A percentile compares a stretch with the other conserved stretches of the same genome.
Conservation (phyloP, 2,888 invertebrate species). For the Trachelus troglodyta region DNA sequence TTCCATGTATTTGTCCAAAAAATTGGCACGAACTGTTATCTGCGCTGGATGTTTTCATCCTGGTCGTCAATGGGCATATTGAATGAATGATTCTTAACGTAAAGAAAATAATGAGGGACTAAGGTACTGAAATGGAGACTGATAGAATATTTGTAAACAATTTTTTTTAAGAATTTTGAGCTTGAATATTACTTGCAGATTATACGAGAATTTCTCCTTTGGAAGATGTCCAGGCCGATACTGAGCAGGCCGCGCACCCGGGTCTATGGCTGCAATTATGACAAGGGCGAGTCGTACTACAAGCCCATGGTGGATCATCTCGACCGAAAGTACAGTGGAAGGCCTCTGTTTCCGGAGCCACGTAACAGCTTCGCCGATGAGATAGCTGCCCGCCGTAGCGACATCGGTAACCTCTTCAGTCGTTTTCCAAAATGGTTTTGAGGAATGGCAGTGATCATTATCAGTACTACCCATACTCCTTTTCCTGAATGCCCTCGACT, state of each 20-base stretch:
- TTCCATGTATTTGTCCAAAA: neutral
- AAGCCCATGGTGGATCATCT: constrained; percentile 80
- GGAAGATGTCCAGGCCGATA: constrained; percentile 64
- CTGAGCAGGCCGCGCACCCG: constrained; percentile 78
- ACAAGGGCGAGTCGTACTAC: constrained; percentile 87
- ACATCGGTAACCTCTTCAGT: constrained; percentile 64
- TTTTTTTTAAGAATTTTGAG: neutral
- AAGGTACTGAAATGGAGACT: neutral
- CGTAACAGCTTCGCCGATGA: constrained; percentile 69
- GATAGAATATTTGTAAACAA: neutral
- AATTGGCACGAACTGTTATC: neutral
- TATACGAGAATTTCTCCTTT: neutral
- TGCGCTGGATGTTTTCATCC: neutral
- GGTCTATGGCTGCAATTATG: constrained; percentile 88
- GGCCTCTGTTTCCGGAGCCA: constrained; percentile 65
- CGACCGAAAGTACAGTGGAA: constrained; percentile 76
- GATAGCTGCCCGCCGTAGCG: constrained; percentile 68
- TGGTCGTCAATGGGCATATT: neutral
- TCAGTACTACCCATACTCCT: neutral
- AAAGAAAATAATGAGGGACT: neutral
- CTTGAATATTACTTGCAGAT: neutral
- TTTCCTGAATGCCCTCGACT: constrained; percentile 11
- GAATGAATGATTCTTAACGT: neutral
- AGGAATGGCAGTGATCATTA: constrained; percentile 43
- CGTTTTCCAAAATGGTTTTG: constrained; percentile 66